Evolutionary conservation across 2,113 vertebrate species (phyloP), one percentile per base, ranked within the genome.

Genomic region (Oncorhynchus nerka): DNA sequence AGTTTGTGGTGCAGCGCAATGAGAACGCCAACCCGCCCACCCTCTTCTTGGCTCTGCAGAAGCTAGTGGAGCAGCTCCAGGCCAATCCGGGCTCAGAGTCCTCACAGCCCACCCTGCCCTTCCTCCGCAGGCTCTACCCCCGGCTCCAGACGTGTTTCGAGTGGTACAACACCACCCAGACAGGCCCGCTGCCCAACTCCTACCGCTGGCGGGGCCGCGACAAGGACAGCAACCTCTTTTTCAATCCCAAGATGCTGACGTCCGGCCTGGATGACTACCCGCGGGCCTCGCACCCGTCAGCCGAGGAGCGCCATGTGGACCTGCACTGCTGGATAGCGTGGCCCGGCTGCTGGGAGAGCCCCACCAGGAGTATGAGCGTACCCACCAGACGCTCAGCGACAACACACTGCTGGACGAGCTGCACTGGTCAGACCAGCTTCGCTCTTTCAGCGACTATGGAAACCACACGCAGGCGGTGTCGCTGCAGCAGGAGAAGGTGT

Each of bases 161-260:
- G 15, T 99, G 97, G 97, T 94, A 95, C 75, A 96, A 96, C 83
- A 88, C 87, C 67, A 97, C 96, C 0, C 97, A 99, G 89, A 88
- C 81, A 0, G 97, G 97, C 5, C 93, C 92, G 0, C 64, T 92
- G 15, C 94, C 96, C 1, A 86, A 93, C 70, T 96, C 97, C 3
- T 99, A 96, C 85, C 96, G 97, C n/a, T 99, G 97, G 97, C 93
- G 97, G 0, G 97, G 97, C 13, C 92, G 97, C 0, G 97, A 99
- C 85, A 75, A 90, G 48, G 93, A 95, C 79, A 92, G 92, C 2
- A 93, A 95, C 74, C 91, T 90, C 13, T 96, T 97, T 71, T 92
- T 99, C 16, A 99, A 99, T 86, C 97, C 97, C 22, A 99, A 98
- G 73, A 99, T 97, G 0, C 75, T 99, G 79, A 96, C 97, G 0